phyloP scores from a whole-genome alignment of 2,113 vertebrate genomes.

The Salvator merianae region DNA sequence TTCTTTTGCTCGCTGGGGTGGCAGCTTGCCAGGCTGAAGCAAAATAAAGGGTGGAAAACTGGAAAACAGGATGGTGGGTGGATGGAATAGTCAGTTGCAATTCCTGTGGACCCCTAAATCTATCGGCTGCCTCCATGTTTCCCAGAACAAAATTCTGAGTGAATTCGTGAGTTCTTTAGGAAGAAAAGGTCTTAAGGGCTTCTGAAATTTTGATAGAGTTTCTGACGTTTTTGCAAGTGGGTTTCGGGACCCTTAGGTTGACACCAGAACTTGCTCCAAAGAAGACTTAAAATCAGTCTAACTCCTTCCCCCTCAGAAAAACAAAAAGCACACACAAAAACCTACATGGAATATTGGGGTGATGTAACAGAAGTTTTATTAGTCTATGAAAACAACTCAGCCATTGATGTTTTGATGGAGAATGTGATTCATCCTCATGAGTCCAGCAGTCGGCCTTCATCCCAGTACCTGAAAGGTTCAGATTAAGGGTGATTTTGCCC shows the following conservation, averaged over 20 bases:
- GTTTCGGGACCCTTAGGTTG: background rate
- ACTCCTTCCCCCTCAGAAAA: too few relatives aligned
- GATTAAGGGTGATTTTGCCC: too few relatives aligned
- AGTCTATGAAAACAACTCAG: too few relatives aligned
- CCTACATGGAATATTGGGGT: too few relatives aligned
- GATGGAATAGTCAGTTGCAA: background rate
- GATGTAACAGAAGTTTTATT: too few relatives aligned
- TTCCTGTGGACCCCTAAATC: background rate
- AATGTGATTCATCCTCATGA: too few relatives aligned
- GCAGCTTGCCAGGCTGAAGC: background rate
- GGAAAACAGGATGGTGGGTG: background rate
- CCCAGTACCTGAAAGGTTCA: too few relatives aligned
- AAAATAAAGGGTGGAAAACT: background rate
- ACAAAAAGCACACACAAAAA: too few relatives aligned
- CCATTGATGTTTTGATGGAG: too few relatives aligned
- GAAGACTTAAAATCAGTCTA: too few relatives aligned
- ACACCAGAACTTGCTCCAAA: background rate
- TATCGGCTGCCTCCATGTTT: background rate
- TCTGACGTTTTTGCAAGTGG: background rate
- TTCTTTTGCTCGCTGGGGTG: background rate
- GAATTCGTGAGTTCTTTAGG: background rate
- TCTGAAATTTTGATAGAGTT: background rate
- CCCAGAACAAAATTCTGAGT: background rate
- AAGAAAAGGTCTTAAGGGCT: background rate
- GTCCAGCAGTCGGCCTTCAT: too few relatives aligned